phyloP scores from a whole-genome alignment of 1,140 invertebrate species.

The Phocides pigmalion region DNA sequence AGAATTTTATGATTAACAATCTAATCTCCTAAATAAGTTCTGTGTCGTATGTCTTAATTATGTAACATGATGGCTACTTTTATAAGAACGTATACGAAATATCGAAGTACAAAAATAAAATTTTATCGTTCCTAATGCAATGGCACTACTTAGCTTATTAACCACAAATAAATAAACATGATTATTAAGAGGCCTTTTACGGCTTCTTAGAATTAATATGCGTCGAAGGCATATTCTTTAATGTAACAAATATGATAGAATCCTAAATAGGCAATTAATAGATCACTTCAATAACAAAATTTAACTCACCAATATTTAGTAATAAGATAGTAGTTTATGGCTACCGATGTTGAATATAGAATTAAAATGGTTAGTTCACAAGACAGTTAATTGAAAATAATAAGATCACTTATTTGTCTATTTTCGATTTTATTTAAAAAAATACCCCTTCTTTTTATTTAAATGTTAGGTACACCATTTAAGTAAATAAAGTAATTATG shows the following conservation, averaged over 20 bases:
- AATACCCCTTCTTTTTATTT: not conserved
- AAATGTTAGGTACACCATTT: not conserved
- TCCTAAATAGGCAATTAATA: not conserved
- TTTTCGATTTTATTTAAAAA: not conserved
- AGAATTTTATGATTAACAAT: not conserved
- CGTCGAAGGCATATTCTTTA: not conserved
- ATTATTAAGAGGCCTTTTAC: not conserved
- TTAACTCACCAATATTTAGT: too few relatives aligned
- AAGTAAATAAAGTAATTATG: not conserved
- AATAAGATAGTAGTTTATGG: too few relatives aligned
- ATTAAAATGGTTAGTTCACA: not conserved
- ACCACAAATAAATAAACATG: conserved; percentile 1
- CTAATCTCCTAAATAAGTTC: not conserved
- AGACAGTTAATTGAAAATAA: too few relatives aligned
- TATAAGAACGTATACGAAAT: not conserved
- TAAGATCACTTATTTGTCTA: not conserved
- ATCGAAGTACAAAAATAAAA: conserved; percentile 4
- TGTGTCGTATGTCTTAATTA: not conserved
- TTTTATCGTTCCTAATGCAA: conserved; percentile 1
- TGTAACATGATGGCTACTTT: not conserved
- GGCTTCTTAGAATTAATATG: not conserved
- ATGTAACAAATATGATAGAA: not conserved
- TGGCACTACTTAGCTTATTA: not conserved
- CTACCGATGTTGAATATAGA: too few relatives aligned
- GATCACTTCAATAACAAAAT: not conserved